A percentile compares a stretch with the other conserved stretches of the same genome.
These are phyloP conservation scores for Centropristis striata DNA, from an alignment of 2,113 vertebrate genomes.

Conservation along the genomic window DNA sequence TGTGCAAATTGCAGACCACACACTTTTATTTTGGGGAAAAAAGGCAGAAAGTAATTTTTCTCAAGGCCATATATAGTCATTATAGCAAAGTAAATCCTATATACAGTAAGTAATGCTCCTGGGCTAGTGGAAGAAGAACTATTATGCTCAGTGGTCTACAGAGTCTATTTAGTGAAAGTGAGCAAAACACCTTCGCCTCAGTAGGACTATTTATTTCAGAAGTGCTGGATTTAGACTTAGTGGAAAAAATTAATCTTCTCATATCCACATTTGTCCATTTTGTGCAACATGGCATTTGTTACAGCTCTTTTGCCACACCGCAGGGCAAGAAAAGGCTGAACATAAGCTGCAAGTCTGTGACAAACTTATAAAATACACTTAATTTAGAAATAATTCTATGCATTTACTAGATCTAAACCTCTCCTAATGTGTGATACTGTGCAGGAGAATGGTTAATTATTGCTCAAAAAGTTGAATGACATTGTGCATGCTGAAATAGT, in stretches of 20 bases:
- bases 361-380: not conserved
- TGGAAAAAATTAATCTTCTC: constrained; percentile 4
- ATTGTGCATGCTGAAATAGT: no score
- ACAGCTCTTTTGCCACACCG: not conserved
- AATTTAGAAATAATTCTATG: not conserved
- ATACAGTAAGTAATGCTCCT: not conserved
- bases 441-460: not conserved
- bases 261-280: constrained; percentile 14
- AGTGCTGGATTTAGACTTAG: constrained; percentile 1
- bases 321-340: not conserved
- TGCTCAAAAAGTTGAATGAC: not conserved
- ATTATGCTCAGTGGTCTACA: constrained; percentile 9
- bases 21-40: not conserved
- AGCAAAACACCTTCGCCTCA: not conserved
- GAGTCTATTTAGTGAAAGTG: constrained; percentile 27
- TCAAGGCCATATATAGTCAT: not conserved
- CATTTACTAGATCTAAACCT: not conserved
- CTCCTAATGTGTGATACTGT: not conserved
- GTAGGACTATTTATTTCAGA: constrained; percentile 16
- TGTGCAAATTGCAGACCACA: not conserved
- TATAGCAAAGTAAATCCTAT: constrained; percentile 16
- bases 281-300: not conserved
- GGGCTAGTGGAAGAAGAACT: not conserved
- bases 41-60: not conserved
- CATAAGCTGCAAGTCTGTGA: not conserved